Base-by-base conservation (phyloP, 2,797 vertebrate species). In the Poecilia picta region DNA sequence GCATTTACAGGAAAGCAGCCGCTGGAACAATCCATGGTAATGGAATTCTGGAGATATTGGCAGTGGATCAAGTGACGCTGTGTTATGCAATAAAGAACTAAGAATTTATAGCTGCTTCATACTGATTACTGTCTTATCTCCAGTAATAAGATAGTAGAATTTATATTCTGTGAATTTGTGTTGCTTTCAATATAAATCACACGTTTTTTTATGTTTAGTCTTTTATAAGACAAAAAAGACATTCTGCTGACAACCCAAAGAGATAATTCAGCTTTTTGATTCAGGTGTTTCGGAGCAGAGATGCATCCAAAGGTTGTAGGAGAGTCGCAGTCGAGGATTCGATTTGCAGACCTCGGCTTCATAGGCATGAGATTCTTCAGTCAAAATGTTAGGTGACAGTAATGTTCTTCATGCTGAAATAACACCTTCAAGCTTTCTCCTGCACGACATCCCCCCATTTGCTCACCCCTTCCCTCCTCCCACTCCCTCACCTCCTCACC, bases 1-100 rank as follows among this genome's bases (percentile, higher is more conserved):
- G 75, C 85, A 84, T 87, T 51, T 78, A 78, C 13, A 53, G 80
- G 70, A 82, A 84, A 84, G 75, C 74, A 66, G 76, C 41, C 16
- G 4, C 75, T 78, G 85, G 85, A 92, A 91, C 85, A 83, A 91
- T 94, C 93, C 79, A 87, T 92, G 75, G 75, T 92, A 94, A 95
- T 92, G 82, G 28, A 74, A 84, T 95, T 93, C 81, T 46, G 87
- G 83, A 72, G 36, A 75, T 47, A 81, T 86, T 79, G 76, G 81
- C 47, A 86, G 80, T 87, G 76, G 88, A 87, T 93, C 84, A 28
- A 73, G 80, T 94, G 92, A 85, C 89, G 78, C 5, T 74, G 72
- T 83, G 84, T 92, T 88, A 85, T 36, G 82, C 68, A 89, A 90
- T 78, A 64, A 78, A 62, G 66, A 82, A 87, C 76, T 49, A 81